phyloP scores from a whole-genome alignment of 2,888 invertebrate species.

The Adela reaumurella region DNA sequence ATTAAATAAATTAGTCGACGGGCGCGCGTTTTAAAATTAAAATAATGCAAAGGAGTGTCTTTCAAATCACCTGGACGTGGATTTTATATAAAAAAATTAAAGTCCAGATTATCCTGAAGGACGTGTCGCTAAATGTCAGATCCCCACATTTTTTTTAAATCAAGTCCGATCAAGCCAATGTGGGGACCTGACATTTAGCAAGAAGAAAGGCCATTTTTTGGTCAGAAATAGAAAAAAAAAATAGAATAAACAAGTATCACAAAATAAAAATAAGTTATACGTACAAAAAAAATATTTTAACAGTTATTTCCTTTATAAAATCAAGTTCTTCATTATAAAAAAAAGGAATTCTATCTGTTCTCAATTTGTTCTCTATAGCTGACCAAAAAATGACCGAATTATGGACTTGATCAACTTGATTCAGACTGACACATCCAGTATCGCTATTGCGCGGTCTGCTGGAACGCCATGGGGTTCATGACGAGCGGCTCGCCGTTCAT shows the following conservation, averaged over 20 bases:
- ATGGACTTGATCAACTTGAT: conserved; percentile 28
- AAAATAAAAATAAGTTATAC: too few relatives aligned
- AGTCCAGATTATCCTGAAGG: conserved; percentile 14
- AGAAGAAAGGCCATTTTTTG: too few relatives aligned
- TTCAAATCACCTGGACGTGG: conserved; percentile 25
- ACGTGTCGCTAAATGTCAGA: conserved; percentile 46
- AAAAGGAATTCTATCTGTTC: too few relatives aligned
- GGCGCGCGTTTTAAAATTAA: background rate
- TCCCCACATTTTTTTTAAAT: conserved; percentile 28
- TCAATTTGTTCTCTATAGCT: conserved; percentile 21
- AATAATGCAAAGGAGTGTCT: conserved; percentile 2
- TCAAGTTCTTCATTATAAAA: too few relatives aligned
- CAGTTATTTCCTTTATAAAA: too few relatives aligned
- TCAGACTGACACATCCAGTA: conserved; percentile 21
- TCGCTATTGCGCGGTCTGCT: conserved; percentile 40
- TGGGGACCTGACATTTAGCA: conserved; percentile 53
- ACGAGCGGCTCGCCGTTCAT: conserved; percentile 18
- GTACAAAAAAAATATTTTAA: too few relatives aligned
- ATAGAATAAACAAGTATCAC: too few relatives aligned
- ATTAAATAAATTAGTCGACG: background rate
- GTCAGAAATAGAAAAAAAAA: too few relatives aligned
- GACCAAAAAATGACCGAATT: too few relatives aligned
- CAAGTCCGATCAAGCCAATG: conserved; percentile 34
- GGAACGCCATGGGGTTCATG: conserved; percentile 27
- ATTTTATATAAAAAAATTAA: conserved; percentile 6